Evolutionary conservation across 2,888 invertebrate species (phyloP), one percentile per base, ranked within the genome.

Genomic region (Lingula anatina): DNA sequence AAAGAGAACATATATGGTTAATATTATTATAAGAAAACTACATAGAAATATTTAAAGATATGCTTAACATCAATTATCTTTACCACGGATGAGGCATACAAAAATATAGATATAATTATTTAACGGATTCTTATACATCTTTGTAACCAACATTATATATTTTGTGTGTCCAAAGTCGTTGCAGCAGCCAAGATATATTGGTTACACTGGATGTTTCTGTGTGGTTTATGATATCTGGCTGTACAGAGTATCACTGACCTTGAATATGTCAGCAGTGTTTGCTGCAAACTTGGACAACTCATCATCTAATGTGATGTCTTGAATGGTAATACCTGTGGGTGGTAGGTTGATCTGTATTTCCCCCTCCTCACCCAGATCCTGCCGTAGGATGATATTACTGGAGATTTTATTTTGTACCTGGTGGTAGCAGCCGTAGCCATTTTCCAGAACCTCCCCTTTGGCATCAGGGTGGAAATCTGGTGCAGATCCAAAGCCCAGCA

Each of bases 341-440:
- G 66, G 63, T 27, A 66, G 51, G 45, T 64, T 59, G 25, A 66
- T 43, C 52, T 62, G 62, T 26, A 64, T 44, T 9, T 53, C 59
- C 9, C 63, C 62, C 40, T 60, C 61, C 23, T 61, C 61, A 12
- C 61, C 66, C 26, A 62, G 47, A 41, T 65, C 64, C 46, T 65
- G 64, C 37, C 51, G 56, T 25, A 65, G 26, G 50, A 51, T 53
- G 24, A 66, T 61, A 20, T 49, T 51, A 7, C 54, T 58, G 40
- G 55, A 47, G 31, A 9, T 15, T 12, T 15, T 9, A 15, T 31
- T 9, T 15, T 31, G 31, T 9, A 12, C 9, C 15, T 31, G 31
- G 31, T 31, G 31, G 9, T 9, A 9, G 9, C 9, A 15, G 9
- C 9, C 15, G 9, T 31, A 9, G 9, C 31, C 31, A 15, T 31